Evolutionary conservation across 2,888 invertebrate species (phyloP).

Genomic region (Pardosa pseudoannulata): DNA sequence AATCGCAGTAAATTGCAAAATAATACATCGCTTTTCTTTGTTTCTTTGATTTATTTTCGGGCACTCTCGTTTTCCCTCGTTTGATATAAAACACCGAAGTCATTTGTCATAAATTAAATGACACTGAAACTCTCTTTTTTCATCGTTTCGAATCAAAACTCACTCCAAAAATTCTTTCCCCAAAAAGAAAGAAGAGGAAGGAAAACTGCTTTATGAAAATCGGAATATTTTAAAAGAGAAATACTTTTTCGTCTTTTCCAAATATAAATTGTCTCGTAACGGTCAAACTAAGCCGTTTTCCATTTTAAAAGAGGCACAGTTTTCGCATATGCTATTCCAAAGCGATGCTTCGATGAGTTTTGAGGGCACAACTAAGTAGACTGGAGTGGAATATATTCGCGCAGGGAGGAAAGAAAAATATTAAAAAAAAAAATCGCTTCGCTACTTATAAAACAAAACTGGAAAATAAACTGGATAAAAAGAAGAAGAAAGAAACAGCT

Average conservation of each 20-base stretch:
- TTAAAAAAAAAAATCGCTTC: conserved; percentile 19
- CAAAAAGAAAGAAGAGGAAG: neutral
- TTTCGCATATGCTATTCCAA: conserved; percentile 67
- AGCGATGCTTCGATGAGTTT: conserved; percentile 54
- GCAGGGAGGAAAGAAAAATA: neutral
- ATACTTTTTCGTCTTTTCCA: conserved; percentile 34
- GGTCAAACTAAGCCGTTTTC: conserved; percentile 66
- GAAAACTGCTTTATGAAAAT: conserved; percentile 48
- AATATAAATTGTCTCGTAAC: conserved; percentile 66
- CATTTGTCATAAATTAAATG: conserved; percentile 72
- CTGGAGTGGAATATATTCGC: conserved; percentile 48
- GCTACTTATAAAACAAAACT: conserved; percentile 12
- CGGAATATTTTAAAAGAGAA: conserved; percentile 67
- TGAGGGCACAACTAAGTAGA: conserved; percentile 52
- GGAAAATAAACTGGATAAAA: conserved; percentile 23
- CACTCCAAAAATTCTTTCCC: neutral
- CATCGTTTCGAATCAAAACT: conserved; percentile 56
- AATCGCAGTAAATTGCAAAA: conserved; percentile 58
- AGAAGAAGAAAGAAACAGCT: conserved; percentile 11
- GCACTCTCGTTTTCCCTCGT: conserved; percentile 18
- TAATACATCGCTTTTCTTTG: conserved; percentile 38
- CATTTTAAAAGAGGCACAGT: conserved; percentile 49
- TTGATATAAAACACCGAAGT: conserved; percentile 62
- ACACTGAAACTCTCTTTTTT: conserved; percentile 66
- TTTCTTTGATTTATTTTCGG: conserved; percentile 16